phyloP scores from a whole-genome alignment of 1,140 invertebrate species.

The Drosophila fuyamai region DNA sequence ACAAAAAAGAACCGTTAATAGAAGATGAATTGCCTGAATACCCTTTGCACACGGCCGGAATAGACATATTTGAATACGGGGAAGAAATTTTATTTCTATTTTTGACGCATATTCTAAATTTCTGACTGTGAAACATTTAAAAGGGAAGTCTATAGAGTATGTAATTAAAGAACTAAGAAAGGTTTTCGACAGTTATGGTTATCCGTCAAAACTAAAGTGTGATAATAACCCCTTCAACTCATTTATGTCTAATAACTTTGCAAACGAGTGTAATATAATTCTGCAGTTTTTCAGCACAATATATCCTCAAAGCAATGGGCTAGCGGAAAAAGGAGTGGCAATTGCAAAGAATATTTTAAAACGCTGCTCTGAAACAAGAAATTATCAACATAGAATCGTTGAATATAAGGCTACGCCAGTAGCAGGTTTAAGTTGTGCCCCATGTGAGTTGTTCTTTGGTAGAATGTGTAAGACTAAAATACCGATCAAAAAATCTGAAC shows the following conservation, averaged over 20 bases:
- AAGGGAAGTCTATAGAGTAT: too few species aligned
- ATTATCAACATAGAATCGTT: conserved; percentile 16
- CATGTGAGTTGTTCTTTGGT: conserved; percentile 1
- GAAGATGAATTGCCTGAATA: background rate
- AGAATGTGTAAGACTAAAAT: conserved; percentile 10
- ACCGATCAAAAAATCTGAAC: background rate
- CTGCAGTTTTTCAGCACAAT: conserved; percentile 2
- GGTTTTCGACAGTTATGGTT: too few species aligned
- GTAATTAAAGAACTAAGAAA: too few species aligned
- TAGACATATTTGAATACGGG: too few species aligned
- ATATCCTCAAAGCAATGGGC: conserved; percentile 10
- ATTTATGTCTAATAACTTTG: background rate
- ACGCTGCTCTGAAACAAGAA: conserved; percentile 1
- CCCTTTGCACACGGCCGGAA: background rate
- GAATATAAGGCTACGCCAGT: background rate
- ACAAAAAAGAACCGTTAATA: conserved; percentile 2
- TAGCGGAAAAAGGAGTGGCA: conserved; percentile 3
- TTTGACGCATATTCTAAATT: too few species aligned
- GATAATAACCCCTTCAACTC: conserved; percentile 7
- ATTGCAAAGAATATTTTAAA: conserved; percentile 13
- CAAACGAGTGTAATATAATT: background rate
- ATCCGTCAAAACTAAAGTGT: background rate
- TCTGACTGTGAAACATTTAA: too few species aligned
- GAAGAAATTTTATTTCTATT: too few species aligned
- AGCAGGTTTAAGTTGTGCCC: background rate